Conservation (phyloP, 2,797 vertebrate species). For the Menidia menidia region DNA sequence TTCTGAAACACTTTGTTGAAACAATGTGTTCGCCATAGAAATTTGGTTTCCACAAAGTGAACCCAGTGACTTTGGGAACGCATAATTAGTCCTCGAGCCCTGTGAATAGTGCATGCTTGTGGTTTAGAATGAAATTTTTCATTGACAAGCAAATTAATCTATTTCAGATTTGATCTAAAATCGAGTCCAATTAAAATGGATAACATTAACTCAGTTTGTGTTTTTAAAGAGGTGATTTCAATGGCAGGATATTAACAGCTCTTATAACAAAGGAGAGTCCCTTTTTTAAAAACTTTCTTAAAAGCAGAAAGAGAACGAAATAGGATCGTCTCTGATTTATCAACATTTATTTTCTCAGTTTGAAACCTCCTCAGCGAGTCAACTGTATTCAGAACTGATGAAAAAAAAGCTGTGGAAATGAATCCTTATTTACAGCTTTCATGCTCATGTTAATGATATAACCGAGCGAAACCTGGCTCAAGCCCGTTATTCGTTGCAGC, state of each 20-base stretch:
- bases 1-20: too few species aligned
- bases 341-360: neutral
- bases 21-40: too few species aligned
- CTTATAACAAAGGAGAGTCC: neutral
- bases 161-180: too few species aligned
- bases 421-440: slow-evolving; percentile 28
- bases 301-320: neutral
- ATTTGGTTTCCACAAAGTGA: too few species aligned
- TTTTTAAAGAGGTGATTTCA: neutral
- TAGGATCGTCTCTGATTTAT: neutral
- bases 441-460: slow-evolving; percentile 51
- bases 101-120: too few species aligned
- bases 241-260: neutral
- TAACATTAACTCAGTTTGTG: neutral
- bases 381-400: too few species aligned
- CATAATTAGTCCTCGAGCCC: too few species aligned
- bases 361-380: too few species aligned
- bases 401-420: neutral
- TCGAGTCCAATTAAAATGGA: too few species aligned
- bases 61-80: too few species aligned
- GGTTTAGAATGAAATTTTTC: too few species aligned
- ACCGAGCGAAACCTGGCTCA: slow-evolving; percentile 40
- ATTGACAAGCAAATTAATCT: too few species aligned
- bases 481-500: slow-evolving; percentile 46
- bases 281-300: neutral